Conservation (phyloP, 2,888 invertebrate species). For the Coelinius sp. region DNA sequence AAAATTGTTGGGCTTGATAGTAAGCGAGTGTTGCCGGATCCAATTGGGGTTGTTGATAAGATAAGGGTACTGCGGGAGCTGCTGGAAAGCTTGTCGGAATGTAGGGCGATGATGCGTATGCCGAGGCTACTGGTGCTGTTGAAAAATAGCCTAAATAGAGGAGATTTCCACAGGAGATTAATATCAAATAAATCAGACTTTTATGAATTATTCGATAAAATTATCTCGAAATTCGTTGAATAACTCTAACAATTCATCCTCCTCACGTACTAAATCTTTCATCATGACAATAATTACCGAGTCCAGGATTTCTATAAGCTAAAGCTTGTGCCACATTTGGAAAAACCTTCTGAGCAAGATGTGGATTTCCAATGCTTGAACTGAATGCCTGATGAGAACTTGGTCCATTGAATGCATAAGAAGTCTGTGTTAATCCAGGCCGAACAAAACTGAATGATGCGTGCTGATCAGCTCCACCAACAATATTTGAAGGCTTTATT, state of each 20-base stretch:
- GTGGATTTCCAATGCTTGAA: conserved; percentile 62
- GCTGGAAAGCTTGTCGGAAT: neutral
- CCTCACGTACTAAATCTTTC: neutral
- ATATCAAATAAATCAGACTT: no score
- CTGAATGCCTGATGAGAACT: conserved; percentile 66
- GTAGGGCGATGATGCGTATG: conserved; percentile 38
- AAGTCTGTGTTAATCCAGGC: conserved; percentile 65
- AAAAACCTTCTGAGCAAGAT: conserved; percentile 58
- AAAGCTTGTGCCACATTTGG: conserved; percentile 62
- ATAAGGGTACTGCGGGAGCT: neutral
- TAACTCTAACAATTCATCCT: neutral
- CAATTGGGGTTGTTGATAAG: conserved; percentile 45
- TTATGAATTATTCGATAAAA: no score
- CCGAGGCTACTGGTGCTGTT: conserved; percentile 35
- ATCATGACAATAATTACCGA: conserved; percentile 47
- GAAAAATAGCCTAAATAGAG: conserved; percentile 1
- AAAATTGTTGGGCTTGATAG: conserved; percentile 50
- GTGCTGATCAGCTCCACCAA: conserved; percentile 63
- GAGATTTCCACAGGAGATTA: neutral
- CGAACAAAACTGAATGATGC: conserved; percentile 65
- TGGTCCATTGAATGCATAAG: conserved; percentile 64
- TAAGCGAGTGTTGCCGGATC: conserved; percentile 54
- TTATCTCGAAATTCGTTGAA: no score
- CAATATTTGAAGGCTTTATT: conserved; percentile 58
- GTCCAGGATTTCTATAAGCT: conserved; percentile 63